A percentile compares a stretch with the other conserved stretches of the same genome.
phyloP scores from a whole-genome alignment of 2,888 invertebrate genomes.

The Trissolcus japonicus region DNA sequence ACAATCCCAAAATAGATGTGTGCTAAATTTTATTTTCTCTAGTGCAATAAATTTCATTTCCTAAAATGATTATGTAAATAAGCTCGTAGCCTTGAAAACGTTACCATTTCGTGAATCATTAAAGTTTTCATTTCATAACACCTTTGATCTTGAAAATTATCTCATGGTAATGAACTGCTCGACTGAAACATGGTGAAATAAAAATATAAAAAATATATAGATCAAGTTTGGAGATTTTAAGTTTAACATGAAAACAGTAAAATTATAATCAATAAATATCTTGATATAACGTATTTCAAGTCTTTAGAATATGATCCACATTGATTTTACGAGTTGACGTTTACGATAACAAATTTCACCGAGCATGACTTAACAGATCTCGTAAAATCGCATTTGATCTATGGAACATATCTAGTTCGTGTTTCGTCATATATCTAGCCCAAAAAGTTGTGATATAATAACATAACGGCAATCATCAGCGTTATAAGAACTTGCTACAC shows the following conservation, averaged over 20 bases:
- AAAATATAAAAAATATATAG: no score
- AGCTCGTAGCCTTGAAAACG: neutral
- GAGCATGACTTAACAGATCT: slow-evolving; percentile 13
- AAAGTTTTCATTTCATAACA: neutral
- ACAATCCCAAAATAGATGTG: no score
- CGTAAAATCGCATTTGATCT: slow-evolving; percentile 12
- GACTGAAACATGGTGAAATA: neutral
- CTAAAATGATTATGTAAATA: no score
- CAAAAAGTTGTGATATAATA: slow-evolving; percentile 33
- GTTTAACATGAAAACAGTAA: no score
- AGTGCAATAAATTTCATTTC: slow-evolving; percentile 2
- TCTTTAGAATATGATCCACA: neutral
- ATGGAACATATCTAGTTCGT: neutral
- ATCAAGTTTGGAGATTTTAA: no score
- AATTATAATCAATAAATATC: no score
- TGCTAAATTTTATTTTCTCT: neutral
- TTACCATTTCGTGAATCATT: slow-evolving; percentile 15
- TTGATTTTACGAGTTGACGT: neutral
- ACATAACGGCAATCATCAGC: slow-evolving; percentile 5
- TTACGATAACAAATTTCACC: slow-evolving; percentile 2
- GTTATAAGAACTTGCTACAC: slow-evolving; percentile 28
- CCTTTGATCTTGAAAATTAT: slow-evolving; percentile 7
- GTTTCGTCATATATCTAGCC: slow-evolving; percentile 19
- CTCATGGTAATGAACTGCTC: slow-evolving; percentile 3
- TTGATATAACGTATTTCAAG: no score